Evolutionary conservation across 1,140 invertebrate species (phyloP), one percentile per base, ranked within the genome.

Genomic region (Drosophila mayri): DNA sequence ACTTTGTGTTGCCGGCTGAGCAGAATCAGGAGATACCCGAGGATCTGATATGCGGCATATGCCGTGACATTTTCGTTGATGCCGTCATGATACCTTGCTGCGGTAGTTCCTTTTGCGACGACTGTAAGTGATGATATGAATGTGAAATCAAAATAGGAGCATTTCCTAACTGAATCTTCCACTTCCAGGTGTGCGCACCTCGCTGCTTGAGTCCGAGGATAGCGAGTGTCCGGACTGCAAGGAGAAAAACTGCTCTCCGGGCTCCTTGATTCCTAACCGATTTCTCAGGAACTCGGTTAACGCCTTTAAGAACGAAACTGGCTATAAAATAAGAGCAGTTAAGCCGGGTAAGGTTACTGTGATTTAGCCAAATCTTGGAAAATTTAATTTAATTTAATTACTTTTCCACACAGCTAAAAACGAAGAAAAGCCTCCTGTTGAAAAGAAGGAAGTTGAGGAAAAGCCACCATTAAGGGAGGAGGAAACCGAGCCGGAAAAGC

Each of bases 81-180:
- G 98, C 98, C 59, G 98, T 99, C 14, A 96, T 99, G 94, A 98
- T 98, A 92, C 97, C 98, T 2, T 99, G 99, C 91, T 99, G 98
- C 93, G 98, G 98, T 18, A 98, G 98, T 93, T 99, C 98, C 28
- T 99, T 98, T 93, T 99, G 99, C 94, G 98, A 99, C 94, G 98
- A 99, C 93, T 99, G 98, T 97, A 95, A 95, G 96, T 25, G 1
- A 93, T 75, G 57, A 54, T 82, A 55, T 83, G 79, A 58, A 25
- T 25, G 14, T 4, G 3, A 18, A 12, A 49, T 35, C 1, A 7
- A 52, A 52, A 10, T 12, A 20, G 11, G 8, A 16, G n/a, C 11
- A 0, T 37, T 16, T 54, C 0, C 18, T 16, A 7, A 54, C 1
- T 11, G 8, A 37, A n/a, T 54, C 2, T 11, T 10, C 1, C 4